A percentile compares a stretch with the other conserved stretches of the same genome.
phyloP scores from a whole-genome alignment of 2,113 vertebrate species.

The Micronisus gabar region DNA sequence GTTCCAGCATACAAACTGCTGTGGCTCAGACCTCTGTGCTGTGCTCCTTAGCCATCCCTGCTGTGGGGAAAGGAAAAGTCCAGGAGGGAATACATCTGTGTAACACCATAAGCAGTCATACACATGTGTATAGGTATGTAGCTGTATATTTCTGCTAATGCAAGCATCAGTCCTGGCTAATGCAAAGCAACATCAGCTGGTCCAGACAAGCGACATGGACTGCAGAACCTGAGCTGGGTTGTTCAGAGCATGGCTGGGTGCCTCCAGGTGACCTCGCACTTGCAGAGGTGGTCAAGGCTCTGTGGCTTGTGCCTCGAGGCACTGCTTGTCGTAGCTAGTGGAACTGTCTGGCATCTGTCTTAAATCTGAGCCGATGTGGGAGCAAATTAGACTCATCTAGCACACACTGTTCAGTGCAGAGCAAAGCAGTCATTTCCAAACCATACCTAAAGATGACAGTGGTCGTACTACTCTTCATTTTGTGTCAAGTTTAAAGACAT shows the following conservation, averaged over 20 bases:
- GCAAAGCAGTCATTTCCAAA: not conserved
- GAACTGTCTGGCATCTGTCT: not conserved
- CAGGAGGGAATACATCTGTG: not conserved
- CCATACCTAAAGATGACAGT: not conserved
- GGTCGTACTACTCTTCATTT: not conserved
- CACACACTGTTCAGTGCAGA: not conserved
- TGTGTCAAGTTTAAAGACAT: not conserved
- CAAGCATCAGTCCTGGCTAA: not conserved
- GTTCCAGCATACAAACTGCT: not conserved
- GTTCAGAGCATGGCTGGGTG: not conserved
- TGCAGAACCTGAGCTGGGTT: not conserved
- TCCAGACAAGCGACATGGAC: not conserved
- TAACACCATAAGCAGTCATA: not conserved
- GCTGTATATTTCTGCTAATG: not conserved
- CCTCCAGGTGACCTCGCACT: not conserved
- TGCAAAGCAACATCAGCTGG: not conserved
- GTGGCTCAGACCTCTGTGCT: not conserved
- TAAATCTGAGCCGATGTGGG: not conserved
- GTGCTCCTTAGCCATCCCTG: not conserved
- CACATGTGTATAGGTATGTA: not conserved
- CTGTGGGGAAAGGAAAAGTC: accelerated
- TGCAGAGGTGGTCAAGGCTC: not conserved
- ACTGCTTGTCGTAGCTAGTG: not conserved
- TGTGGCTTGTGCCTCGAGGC: not conserved
- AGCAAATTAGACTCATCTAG: not conserved